Evolutionary conservation across 2,888 invertebrate species (phyloP).

Genomic region (Papilio gigon): DNA sequence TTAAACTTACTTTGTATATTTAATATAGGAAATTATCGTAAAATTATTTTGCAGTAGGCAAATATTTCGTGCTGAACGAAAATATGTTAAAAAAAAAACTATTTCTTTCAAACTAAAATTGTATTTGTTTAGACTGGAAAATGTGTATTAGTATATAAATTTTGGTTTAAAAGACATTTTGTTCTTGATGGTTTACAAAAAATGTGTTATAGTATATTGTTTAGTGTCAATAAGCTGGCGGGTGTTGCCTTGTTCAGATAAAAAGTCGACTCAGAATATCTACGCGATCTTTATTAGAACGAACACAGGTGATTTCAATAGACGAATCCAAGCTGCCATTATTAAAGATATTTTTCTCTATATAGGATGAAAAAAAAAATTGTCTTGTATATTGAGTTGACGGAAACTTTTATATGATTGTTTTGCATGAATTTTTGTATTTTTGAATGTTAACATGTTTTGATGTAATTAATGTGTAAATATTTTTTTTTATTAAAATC

Average conservation of each 20-base stretch:
- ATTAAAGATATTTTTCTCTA: neutral
- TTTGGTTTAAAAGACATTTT: neutral
- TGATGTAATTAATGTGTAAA: neutral
- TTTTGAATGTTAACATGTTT: neutral
- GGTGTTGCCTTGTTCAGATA: too few species aligned
- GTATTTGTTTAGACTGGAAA: neutral
- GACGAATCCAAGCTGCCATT: neutral
- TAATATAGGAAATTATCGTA: neutral
- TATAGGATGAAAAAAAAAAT: neutral
- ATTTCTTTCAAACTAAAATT: neutral
- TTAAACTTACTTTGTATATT: too few species aligned
- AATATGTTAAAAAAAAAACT: neutral
- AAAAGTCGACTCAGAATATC: too few species aligned
- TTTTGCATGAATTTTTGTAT: neutral
- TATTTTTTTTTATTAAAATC: neutral
- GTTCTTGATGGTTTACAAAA: constrained; percentile 14
- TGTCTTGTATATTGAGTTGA: neutral
- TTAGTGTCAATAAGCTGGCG: neutral
- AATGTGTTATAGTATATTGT: neutral
- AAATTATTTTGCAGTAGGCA: neutral
- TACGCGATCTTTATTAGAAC: neutral
- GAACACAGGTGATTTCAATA: neutral
- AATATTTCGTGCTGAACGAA: neutral
- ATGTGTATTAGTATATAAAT: neutral
- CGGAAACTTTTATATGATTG: neutral